Conservation (phyloP, 2,797 vertebrate genomes). For the Falco biarmicus region DNA sequence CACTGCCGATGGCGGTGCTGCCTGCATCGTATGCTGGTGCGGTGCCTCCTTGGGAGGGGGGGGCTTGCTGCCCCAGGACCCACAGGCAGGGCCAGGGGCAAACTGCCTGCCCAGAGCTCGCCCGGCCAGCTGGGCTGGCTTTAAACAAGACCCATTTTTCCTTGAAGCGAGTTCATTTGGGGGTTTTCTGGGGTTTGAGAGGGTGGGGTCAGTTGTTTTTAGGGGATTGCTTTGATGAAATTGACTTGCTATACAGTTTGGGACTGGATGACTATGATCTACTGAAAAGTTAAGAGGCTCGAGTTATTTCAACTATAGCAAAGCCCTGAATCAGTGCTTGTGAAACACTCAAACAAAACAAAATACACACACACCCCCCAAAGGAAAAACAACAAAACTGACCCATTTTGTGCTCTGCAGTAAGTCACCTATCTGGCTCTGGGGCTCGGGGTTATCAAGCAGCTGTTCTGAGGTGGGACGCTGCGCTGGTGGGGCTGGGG, state of each 20-base stretch:
- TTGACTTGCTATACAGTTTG: not conserved
- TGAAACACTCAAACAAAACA: not conserved
- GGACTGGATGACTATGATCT: not conserved
- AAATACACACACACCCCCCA: not conserved
- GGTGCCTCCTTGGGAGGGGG: not conserved
- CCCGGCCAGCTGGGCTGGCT: not conserved
- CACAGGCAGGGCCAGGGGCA: not conserved
- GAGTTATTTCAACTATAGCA: not conserved
- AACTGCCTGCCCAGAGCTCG: not conserved
- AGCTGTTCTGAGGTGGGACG: rapidly evolving
- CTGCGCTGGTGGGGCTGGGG: too few species aligned
- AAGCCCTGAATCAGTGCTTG: not conserved
- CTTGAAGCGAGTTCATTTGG: rapidly evolving
- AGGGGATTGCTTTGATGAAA: not conserved
- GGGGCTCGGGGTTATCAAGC: not conserved
- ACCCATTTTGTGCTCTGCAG: not conserved
- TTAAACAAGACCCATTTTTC: not conserved
- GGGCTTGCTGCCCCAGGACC: not conserved
- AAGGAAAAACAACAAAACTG: rapidly evolving
- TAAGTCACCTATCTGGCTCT: rapidly evolving
- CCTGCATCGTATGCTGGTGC: rapidly evolving
- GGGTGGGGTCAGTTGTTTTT: not conserved
- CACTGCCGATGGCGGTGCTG: not conserved
- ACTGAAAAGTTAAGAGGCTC: not conserved
- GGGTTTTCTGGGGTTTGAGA: not conserved